Base-by-base conservation (phyloP, 2,888 invertebrate species). In the Agrotis puta region DNA sequence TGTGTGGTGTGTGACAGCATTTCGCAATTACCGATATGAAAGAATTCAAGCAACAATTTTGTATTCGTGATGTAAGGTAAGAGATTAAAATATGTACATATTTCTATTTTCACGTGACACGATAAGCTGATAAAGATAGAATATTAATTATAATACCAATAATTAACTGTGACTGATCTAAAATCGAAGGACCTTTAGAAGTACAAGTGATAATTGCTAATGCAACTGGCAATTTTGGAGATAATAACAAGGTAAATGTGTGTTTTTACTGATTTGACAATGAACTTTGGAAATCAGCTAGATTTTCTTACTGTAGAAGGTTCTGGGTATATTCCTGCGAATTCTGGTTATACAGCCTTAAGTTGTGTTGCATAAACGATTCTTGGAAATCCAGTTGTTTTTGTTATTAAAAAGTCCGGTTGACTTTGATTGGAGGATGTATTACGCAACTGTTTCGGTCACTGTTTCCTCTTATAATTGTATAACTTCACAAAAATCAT, bases 281-380 rank as follows among this genome's bases (percentile, higher is more conserved):
- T 82, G 64, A 79, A 77, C 61, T 70, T 81, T 62, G 27, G 24
- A 33, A 24, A 66, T 39, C 7, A 51, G 57, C 20, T 14, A 4
- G 56, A 13, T 62, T 74, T 33, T 45, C 48, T 59, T 24, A 53
- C 3, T 24, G 7, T 24, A 53, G 74, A 73, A 53, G 79, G 74
- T 45, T 71, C 33, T 48, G 43, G 16, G 27, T 63, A 45, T 53
- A 63, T 63, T 79, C 33, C 72, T 54, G 11, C 22, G 27, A 16
- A 53, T 22, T 69, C 47, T 43, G 4, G 43, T 59, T 58, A 16
- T 11, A 53, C n/a, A 22, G 16, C 53, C 27, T 22, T 53, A 33
- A 47, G 11, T 3, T 2, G 6, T 20, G 27, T 76, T 56, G 43
- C 56, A 16, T 66, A 76, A 57, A 33, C 20, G 33, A 24, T 68